These are phyloP conservation scores for Tachysurus vachellii DNA, from an alignment of 2,113 vertebrate species.

Conservation along the genomic window DNA sequence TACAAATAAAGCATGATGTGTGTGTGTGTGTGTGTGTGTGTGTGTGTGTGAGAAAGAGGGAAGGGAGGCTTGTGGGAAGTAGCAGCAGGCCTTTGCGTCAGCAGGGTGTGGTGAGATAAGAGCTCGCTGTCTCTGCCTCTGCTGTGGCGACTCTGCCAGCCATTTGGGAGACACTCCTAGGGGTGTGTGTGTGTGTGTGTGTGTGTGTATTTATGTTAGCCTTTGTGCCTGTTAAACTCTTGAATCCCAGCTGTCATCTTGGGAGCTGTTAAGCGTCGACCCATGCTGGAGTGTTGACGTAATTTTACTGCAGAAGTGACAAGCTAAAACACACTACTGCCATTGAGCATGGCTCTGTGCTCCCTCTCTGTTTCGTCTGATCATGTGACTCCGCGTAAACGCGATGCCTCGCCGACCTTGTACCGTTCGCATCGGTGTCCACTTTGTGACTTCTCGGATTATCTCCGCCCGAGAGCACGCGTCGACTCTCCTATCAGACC, in stretches of 20 bases:
- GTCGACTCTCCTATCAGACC: not conserved
- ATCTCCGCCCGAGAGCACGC: not conserved
- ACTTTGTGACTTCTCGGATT: not conserved
- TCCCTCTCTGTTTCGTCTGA: not conserved
- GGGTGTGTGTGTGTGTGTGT: constrained; percentile 29
- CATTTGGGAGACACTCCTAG: constrained; percentile 49
- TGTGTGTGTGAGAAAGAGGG: constrained; percentile 18
- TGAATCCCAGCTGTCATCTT: constrained; percentile 39
- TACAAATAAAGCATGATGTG: not conserved
- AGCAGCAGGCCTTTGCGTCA: constrained; percentile 50
- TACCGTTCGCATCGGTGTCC: not conserved
- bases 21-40: not conserved
- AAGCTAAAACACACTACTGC: constrained; percentile 1
- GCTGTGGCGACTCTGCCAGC: constrained; percentile 43
- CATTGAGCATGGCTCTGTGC: not conserved
- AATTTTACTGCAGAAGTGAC: not conserved
- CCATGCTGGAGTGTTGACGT: constrained; percentile 18
- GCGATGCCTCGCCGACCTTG: not conserved
- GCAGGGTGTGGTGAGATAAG: constrained; percentile 60
- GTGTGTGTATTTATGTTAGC: constrained; percentile 28
- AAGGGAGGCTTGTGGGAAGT: constrained; percentile 49
- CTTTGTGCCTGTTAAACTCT: constrained; percentile 13
- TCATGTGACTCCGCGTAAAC: not conserved
- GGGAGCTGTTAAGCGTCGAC: constrained; percentile 14
- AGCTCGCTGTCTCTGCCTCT: constrained; percentile 40